A percentile compares a stretch with the other conserved stretches of the same genome.
phyloP scores from a whole-genome alignment of 2,888 invertebrate species.

The Eupithecia subfuscata region DNA sequence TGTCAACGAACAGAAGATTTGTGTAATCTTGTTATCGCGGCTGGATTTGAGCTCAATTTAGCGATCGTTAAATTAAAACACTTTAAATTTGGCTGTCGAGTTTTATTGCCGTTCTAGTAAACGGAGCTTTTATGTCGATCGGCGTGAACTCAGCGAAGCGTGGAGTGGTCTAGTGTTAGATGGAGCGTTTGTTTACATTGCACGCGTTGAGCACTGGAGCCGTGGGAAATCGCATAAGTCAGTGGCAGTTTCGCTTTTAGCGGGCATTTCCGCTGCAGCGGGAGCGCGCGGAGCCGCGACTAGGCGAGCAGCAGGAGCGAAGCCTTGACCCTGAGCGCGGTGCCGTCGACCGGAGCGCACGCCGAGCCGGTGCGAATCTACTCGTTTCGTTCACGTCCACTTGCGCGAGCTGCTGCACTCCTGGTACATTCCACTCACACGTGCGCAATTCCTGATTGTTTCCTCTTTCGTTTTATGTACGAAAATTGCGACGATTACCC shows the following conservation, averaged over 20 bases:
- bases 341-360: constrained; percentile 84
- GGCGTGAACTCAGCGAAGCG: constrained; percentile 46
- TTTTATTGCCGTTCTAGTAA: constrained; percentile 55
- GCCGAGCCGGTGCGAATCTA: constrained; percentile 74
- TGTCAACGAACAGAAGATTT: constrained; percentile 79
- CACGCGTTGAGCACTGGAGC: constrained; percentile 44
- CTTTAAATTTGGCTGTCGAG: constrained; percentile 56
- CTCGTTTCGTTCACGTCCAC: constrained; percentile 48
- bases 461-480: constrained; percentile 65
- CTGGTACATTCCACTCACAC: constrained; percentile 76
- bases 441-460: constrained; percentile 70
- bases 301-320: constrained; percentile 74
- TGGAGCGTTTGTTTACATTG: constrained; percentile 40
- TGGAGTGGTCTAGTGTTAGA: constrained; percentile 36
- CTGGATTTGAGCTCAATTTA: constrained; percentile 70
- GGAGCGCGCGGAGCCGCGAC: constrained; percentile 58
- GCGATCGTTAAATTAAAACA: constrained; percentile 60
- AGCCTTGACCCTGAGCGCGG: constrained; percentile 83
- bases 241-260: constrained; percentile 72
- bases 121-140: constrained; percentile 44
- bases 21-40: constrained; percentile 81
- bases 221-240: constrained; percentile 57
- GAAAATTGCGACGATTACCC: constrained; percentile 59
- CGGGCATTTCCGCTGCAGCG: constrained; percentile 67
- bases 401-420: constrained; percentile 68